Base-by-base conservation (phyloP, 2,888 invertebrate genomes). In the Rhingia campestris region DNA sequence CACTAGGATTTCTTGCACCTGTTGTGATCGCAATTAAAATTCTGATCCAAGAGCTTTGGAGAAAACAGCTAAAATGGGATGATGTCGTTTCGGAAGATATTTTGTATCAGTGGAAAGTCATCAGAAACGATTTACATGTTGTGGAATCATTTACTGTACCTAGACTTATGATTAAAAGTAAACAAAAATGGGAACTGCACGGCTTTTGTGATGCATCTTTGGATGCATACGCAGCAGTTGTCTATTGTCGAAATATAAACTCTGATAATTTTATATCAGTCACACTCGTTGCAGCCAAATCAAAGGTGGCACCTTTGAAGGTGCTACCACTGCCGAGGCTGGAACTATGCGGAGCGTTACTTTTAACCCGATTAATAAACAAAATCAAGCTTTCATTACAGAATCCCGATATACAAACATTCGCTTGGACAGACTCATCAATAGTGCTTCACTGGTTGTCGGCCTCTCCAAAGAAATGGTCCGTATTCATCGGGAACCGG, bases 401-500 rank as follows among this genome's bases (percentile, higher is more conserved):
- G 14, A 32, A 63, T 10, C 14, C 32, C 37, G 14, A 73, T 9
- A 12, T 30, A 14, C 37, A n/a, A 47, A 32, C 30, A 7, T 64
- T 56, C 51, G 51, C 74, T 4, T 77, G 63, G 58, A 77, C 51
- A 12, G 69, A 70, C 35, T 58, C 72, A 6, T 66, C 59, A 0
- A 56, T 67, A 14, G 80, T 74, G 9, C 53, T 79, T 4, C 67
- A 80, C 35, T 80, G 73, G 72, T n/a, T 66, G 7, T 80, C 66
- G 12, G 66, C 66, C 4, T 7, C 61, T 33, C 74, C 74, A 37
- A 73, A 73, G 37, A 59, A 49, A n/a, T 74, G 74, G 56, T 80
- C 61, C 0, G 67, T 80, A 2, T 80, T 73, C 4, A 43, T 74
- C 41, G 63, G 59, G 4, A 74, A 69, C 12, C 12, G 73, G 22